Evolutionary conservation across 2,888 invertebrate species (phyloP).

Genomic region (Molanna angustata): DNA sequence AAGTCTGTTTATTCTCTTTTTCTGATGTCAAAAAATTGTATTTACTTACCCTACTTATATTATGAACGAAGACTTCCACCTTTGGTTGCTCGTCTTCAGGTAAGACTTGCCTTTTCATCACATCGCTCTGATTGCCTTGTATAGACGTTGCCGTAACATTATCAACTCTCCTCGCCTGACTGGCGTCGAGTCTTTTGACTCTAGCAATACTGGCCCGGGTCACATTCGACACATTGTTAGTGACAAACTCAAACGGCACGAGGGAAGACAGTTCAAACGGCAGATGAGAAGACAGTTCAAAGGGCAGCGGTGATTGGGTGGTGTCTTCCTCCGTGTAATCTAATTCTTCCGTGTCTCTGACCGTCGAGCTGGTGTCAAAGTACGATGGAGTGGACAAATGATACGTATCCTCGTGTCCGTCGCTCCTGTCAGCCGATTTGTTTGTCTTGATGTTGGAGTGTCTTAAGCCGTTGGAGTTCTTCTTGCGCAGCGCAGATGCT

Average conservation of each 20-base stretch:
- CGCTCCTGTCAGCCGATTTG: background rate
- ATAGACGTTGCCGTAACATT: too few relatives aligned
- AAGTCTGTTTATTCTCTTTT: too few relatives aligned
- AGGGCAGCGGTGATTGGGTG: too few relatives aligned
- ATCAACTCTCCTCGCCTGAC: too few relatives aligned
- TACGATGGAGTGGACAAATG: background rate
- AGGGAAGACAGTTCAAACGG: too few relatives aligned
- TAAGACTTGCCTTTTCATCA: conserved; percentile 28
- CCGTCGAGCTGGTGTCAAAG: background rate
- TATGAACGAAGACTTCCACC: conserved; percentile 31
- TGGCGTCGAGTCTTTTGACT: too few relatives aligned
- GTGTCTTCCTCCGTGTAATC: conserved; percentile 10
- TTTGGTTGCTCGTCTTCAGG: conserved; percentile 20
- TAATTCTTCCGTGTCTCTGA: background rate
- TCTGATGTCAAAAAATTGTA: too few relatives aligned
- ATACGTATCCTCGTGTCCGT: background rate
- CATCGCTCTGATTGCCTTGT: too few relatives aligned
- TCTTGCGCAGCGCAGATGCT: conserved; percentile 37
- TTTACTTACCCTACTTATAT: conserved; percentile 26
- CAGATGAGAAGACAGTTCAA: too few relatives aligned
- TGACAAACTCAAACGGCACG: conserved; percentile 21
- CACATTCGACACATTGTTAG: too few relatives aligned
- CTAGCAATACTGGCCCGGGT: too few relatives aligned
- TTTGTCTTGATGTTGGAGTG: conserved; percentile 3
- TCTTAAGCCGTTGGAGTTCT: conserved; percentile 13